Percentiles rank a stretch among this genome's conserved stretches.
phyloP scores from a whole-genome alignment of 1,140 invertebrate species.

The Cephus cinctus region DNA sequence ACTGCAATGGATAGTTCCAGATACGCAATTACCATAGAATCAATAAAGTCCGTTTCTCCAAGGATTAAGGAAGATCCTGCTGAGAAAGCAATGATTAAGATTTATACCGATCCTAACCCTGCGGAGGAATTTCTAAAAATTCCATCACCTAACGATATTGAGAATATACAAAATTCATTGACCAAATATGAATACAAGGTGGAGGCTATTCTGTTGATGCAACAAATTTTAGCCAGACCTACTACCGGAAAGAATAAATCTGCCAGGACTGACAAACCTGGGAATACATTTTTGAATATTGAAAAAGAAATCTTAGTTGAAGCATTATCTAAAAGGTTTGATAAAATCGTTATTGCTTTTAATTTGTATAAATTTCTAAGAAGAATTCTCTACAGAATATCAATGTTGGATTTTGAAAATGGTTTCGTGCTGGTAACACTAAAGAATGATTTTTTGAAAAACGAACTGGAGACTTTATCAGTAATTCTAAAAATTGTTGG shows the following conservation, averaged over 20 bases:
- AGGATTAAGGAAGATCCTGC: not conserved
- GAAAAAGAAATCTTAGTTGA: too few species aligned
- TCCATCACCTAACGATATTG: conserved; percentile 7
- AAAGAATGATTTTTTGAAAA: conserved; percentile 28
- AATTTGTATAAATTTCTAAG: too few species aligned
- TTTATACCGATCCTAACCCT: conserved; percentile 5
- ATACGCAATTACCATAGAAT: too few species aligned
- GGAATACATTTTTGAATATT: too few species aligned
- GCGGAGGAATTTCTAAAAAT: conserved; percentile 16
- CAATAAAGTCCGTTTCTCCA: too few species aligned
- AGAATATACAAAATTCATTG: conserved; percentile 25
- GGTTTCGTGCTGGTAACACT: conserved; percentile 40
- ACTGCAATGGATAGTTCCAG: too few species aligned
- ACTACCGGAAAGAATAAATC: too few species aligned
- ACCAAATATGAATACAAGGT: conserved; percentile 34
- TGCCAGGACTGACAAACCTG: too few species aligned
- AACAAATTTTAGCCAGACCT: conserved; percentile 17
- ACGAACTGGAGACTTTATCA: conserved; percentile 16
- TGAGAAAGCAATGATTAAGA: not conserved
- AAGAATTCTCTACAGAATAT: conserved; percentile 21
- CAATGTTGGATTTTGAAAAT: conserved; percentile 20
- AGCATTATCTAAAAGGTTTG: too few species aligned
- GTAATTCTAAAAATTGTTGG: conserved; percentile 24
- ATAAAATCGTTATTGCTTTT: too few species aligned
- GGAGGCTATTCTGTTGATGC: conserved; percentile 19